Evolutionary conservation across 2,113 vertebrate genomes (phyloP).

Genomic region (Nycticebus coucang): DNA sequence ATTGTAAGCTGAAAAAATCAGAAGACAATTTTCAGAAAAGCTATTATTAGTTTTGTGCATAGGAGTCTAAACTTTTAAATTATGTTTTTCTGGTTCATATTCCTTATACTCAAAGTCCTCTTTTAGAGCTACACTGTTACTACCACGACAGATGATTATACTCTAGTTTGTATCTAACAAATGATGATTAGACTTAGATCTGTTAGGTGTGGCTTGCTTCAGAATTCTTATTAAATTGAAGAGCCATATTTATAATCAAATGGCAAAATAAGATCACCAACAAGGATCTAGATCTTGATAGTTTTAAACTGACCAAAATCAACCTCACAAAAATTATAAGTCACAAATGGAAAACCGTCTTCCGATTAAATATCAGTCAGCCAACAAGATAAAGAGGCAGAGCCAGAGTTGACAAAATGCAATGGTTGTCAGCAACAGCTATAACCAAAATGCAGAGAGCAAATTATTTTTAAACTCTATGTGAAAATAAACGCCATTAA

Average conservation of each 20-base stretch:
- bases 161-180: neutral
- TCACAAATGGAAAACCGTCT: slow-evolving; percentile 25
- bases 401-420: neutral
- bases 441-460: neutral
- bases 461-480: neutral
- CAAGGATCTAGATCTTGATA: neutral
- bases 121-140: neutral
- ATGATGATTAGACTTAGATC: neutral
- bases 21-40: slow-evolving; percentile 24
- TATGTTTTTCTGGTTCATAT: neutral
- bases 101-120: neutral
- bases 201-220: neutral
- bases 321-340: neutral
- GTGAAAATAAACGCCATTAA: neutral
- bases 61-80: slow-evolving; percentile 3
- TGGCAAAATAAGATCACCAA: neutral
- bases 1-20: slow-evolving; percentile 92
- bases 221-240: neutral
- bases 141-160: neutral
- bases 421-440: neutral
- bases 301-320: slow-evolving; percentile 5
- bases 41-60: neutral
- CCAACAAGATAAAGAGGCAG: neutral
- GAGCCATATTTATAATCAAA: slow-evolving; percentile 4
- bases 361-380: slow-evolving; percentile 29